These are phyloP conservation scores for Scaptomyza tumidula DNA, from an alignment of 2,888 invertebrate species.

Conservation along the genomic window DNA sequence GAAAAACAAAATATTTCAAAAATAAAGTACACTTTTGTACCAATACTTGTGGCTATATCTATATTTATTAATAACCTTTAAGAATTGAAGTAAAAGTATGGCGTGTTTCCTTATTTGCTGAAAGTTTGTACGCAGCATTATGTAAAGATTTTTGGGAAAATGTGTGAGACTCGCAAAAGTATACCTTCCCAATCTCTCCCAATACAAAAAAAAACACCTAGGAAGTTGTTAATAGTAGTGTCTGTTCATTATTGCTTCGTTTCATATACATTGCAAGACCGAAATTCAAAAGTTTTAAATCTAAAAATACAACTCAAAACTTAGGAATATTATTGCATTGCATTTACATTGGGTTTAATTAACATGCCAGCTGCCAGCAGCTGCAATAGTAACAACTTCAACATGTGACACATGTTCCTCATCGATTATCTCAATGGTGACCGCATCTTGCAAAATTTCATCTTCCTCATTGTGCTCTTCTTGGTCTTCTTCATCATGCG, in stretches of 20 bases:
- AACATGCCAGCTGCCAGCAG: conserved; percentile 40
- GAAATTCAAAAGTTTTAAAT: neutral
- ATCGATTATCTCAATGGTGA: conserved; percentile 34
- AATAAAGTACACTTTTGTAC: conserved; percentile 69
- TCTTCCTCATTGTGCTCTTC: neutral
- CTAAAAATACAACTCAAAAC: neutral
- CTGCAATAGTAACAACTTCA: conserved; percentile 38
- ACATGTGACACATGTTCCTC: conserved; percentile 34
- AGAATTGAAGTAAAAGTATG: too few species aligned
- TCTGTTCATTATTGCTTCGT: neutral
- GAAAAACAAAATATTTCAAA: neutral
- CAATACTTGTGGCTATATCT: conserved; percentile 3
- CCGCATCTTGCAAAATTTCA: conserved; percentile 23
- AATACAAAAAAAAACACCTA: too few species aligned
- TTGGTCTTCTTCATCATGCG: neutral
- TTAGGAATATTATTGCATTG: conserved; percentile 2
- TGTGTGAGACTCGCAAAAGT: too few species aligned
- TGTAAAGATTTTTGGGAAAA: too few species aligned
- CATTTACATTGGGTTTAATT: conserved; percentile 6
- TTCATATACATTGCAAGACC: conserved; percentile 17
- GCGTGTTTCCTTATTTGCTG: too few species aligned
- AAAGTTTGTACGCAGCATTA: too few species aligned
- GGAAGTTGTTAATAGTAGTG: too few species aligned
- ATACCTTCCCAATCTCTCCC: too few species aligned
- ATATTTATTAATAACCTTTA: neutral